Percentiles rank a stretch among this genome's conserved stretches.
Conservation (phyloP, 2,113 vertebrate genomes). For the Oostethus manadensis region DNA sequence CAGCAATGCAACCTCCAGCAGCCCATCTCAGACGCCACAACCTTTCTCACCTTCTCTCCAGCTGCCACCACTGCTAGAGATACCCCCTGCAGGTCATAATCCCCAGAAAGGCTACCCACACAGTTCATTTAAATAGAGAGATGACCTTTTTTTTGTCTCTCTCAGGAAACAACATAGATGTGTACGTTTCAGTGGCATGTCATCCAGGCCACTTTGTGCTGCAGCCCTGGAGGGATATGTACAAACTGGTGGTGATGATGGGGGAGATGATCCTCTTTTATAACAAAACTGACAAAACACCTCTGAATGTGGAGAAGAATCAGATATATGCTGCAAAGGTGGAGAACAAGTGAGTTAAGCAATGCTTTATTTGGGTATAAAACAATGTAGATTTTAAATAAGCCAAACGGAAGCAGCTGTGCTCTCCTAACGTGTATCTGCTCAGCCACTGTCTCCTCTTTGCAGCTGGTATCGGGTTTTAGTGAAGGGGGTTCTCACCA, state of each 20-base stretch:
- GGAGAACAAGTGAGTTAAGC: slow-evolving; percentile 82
- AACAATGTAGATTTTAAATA: neutral
- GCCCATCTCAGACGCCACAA: slow-evolving; percentile 22
- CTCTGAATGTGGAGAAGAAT: slow-evolving; percentile 76
- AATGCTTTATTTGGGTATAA: neutral
- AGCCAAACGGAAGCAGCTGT: neutral
- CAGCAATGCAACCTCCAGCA: slow-evolving; percentile 10
- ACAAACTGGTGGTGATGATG: slow-evolving; percentile 89
- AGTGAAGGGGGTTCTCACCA: slow-evolving; percentile 86
- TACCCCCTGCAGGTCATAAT: slow-evolving; percentile 71
- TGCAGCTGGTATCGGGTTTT: slow-evolving; percentile 90
- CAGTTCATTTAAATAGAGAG: neutral
- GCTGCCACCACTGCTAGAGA: slow-evolving; percentile 76
- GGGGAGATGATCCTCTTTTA: slow-evolving; percentile 97
- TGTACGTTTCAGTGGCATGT: slow-evolving; percentile 89
- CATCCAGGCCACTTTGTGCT: slow-evolving; percentile 94
- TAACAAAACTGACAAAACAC: slow-evolving; percentile 80
- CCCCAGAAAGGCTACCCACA: neutral
- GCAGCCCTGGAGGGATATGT: slow-evolving; percentile 93
- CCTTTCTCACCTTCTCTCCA: slow-evolving; percentile 29
- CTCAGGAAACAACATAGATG: slow-evolving; percentile 75
- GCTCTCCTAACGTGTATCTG: neutral
- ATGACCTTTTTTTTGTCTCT: neutral
- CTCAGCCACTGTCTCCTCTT: neutral
- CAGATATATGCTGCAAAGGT: slow-evolving; percentile 92